Evolutionary conservation across 2,888 invertebrate species (phyloP).

Genomic region (Stramonita haemastoma): DNA sequence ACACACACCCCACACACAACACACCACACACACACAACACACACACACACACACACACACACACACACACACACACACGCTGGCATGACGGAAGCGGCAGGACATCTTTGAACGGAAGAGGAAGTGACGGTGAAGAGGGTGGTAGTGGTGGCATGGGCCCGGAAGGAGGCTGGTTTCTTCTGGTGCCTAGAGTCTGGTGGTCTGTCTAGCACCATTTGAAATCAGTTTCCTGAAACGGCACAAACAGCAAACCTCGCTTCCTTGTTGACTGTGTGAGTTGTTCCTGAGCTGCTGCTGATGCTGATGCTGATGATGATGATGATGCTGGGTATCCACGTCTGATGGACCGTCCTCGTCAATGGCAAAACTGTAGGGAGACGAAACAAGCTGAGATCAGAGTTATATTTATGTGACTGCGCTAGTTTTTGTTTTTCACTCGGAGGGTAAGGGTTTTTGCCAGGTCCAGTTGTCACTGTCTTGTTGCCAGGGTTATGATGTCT

Average conservation of each 20-base stretch:
- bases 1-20: no score
- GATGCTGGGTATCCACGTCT: background rate
- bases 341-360: no score
- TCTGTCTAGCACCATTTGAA: constrained; percentile 28
- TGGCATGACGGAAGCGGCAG: no score
- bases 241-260: background rate
- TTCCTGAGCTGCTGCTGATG: background rate
- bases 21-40: no score
- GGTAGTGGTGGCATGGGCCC: constrained; percentile 1
- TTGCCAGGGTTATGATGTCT: no score
- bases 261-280: background rate
- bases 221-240: constrained; percentile 2
- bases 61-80: no score
- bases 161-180: constrained; percentile 23
- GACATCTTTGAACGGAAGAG: no score
- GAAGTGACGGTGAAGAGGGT: background rate
- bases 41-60: no score
- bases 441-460: background rate
- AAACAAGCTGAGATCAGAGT: background rate
- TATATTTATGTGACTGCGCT: background rate
- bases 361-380: no score
- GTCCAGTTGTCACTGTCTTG: no score
- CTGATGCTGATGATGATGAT: background rate
- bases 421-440: background rate
- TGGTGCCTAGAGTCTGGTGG: constrained; percentile 14